Conservation (phyloP, 2,113 vertebrate species). For the Nothoprocta perdicaria region DNA sequence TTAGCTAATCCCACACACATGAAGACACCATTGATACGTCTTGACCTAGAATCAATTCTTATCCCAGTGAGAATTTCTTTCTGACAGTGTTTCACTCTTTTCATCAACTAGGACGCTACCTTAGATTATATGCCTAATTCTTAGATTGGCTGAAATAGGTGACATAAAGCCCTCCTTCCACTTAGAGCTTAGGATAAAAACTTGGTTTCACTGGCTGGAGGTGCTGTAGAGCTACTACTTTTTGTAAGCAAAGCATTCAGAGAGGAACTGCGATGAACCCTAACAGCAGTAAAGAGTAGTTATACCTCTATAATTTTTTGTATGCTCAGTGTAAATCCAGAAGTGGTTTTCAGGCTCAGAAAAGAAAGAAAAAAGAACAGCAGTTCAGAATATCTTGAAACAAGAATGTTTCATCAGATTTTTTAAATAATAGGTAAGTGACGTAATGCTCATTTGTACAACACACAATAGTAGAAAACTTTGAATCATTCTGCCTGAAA, state of each 20-base stretch:
- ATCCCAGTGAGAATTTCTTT: not conserved
- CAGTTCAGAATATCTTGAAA: not conserved
- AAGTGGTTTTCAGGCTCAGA: not conserved
- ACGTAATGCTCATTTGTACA: not conserved
- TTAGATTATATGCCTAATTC: constrained; percentile 34
- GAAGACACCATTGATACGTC: not conserved
- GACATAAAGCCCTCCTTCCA: constrained; percentile 5
- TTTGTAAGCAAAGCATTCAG: constrained; percentile 13
- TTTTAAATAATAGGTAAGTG: not conserved
- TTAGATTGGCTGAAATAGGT: constrained; percentile 11
- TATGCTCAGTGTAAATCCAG: not conserved
- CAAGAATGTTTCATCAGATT: not conserved
- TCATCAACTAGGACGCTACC: not conserved
- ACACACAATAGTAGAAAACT: not conserved
- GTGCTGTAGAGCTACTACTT: not conserved
- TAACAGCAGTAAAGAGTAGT: constrained; percentile 19
- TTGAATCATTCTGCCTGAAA: not conserved
- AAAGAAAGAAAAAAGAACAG: not conserved
- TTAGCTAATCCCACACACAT: not conserved
- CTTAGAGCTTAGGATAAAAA: constrained; percentile 28
- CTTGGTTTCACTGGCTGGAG: not conserved
- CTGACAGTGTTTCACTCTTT: not conserved
- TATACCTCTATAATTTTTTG: constrained; percentile 9
- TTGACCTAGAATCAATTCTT: not conserved
- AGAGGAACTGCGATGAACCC: not conserved